Evolutionary conservation across 2,113 vertebrate species (phyloP).

Genomic region (Plestiodon gilberti): DNA sequence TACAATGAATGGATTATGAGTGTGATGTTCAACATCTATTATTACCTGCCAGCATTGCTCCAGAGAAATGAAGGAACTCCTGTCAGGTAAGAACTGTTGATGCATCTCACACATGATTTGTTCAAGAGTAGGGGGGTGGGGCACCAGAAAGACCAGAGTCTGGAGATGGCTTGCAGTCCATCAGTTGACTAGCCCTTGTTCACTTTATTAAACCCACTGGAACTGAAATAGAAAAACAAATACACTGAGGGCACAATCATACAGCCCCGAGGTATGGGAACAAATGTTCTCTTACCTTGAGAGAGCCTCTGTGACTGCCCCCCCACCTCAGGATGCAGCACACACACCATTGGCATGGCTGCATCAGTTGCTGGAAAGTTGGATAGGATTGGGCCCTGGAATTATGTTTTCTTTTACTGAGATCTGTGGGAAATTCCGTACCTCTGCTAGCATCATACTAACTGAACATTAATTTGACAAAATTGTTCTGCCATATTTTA

Average conservation of each 20-base stretch:
- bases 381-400: too few relatives aligned
- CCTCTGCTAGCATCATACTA: background rate
- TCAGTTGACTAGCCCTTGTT: background rate
- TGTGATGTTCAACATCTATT: background rate
- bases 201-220: background rate
- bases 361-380: too few relatives aligned
- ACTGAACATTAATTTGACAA: background rate
- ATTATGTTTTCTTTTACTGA: background rate
- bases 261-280: too few relatives aligned
- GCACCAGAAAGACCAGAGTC: background rate
- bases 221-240: background rate
- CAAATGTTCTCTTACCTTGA: too few relatives aligned
- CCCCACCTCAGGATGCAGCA: too few relatives aligned
- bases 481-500: background rate
- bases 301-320: too few relatives aligned
- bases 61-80: background rate
- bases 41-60: background rate
- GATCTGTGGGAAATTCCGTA: background rate
- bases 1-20: background rate
- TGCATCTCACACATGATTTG: background rate
- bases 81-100: background rate
- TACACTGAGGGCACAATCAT: too few relatives aligned
- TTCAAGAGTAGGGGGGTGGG: background rate
- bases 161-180: background rate
- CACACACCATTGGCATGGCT: too few relatives aligned